Evolutionary conservation across 2,888 invertebrate genomes (phyloP).

Genomic region (Orthosia incerta): DNA sequence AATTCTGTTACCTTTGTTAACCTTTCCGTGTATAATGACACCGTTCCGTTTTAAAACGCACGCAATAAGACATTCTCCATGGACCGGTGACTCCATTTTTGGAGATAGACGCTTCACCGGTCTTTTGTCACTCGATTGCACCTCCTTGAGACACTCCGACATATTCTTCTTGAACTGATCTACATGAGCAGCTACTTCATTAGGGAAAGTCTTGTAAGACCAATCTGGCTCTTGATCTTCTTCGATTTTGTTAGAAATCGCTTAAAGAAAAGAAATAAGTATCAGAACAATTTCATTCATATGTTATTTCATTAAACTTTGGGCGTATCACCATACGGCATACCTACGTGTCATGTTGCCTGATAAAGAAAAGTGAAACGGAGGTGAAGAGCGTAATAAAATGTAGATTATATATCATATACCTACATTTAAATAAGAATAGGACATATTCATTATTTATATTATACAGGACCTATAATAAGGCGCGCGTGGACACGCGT

Average conservation of each 20-base stretch:
- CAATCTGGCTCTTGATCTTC: conserved; percentile 79
- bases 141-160: conserved; percentile 86
- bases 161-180: conserved; percentile 84
- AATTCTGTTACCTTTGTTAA: conserved; percentile 80
- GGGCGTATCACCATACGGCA: too few species aligned
- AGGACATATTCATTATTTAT: too few species aligned
- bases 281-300: neutral
- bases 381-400: neutral
- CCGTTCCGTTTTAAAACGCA: conserved; percentile 86
- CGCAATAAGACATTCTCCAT: conserved; percentile 86
- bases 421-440: too few species aligned
- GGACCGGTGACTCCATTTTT: conserved; percentile 82
- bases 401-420: neutral
- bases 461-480: too few species aligned
- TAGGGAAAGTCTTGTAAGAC: conserved; percentile 90
- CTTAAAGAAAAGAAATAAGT: conserved; percentile 29
- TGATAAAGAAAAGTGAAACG: neutral
- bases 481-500: too few species aligned
- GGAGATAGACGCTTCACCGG: conserved; percentile 81
- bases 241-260: conserved; percentile 57
- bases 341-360: too few species aligned
- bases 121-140: conserved; percentile 79
- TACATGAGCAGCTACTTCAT: conserved; percentile 78
- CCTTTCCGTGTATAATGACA: conserved; percentile 82
- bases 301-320: neutral